Evolutionary conservation across 37 sponge, comb jelly and placozoan genomes (phyloP), one percentile per base, ranked within the genome.

Genomic region (Axinella damicornis): DNA sequence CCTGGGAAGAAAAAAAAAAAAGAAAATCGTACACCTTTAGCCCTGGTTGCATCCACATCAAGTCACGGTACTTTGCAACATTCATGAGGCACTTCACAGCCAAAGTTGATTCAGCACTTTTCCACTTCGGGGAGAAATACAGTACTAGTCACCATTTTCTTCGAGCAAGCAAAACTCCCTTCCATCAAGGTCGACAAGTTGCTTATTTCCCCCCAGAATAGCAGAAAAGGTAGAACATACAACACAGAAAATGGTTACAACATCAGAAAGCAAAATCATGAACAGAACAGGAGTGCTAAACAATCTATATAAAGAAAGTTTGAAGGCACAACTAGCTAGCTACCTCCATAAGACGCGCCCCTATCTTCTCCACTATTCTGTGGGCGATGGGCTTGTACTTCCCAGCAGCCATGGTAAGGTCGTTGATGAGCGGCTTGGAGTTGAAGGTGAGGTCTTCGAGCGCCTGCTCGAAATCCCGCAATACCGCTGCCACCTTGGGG

Each of bases 361-460:
- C 77, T 65, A 91, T 74, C 35, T 58, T 53, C 60, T 90, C 76
- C n/a, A 95, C 95, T 32, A 97, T 87, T 18, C 75, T 37, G 25
- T 84, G 35, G 1, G 89, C 99, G 40, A 80, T 77, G 2, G 66
- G 84, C 46, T 82, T 84, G 82, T 92, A 77, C 60, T 80, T 71
- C 34, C 79, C 93, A 1, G 99, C 97, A 25, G 85, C 61, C 40
- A 84, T 85, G 33, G 97, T 94, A 40, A 98, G 86, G 40, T 88
- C 82, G 41, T 96, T 93, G 11, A 98, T 98, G 40, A 94, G 68
- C n/a, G 93, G 94, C 76, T 94, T 92, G 37, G 93, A 94, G 82
- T 96, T 98, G 86, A 93, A 86, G 24, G 89, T 91, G 57, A 98
- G 89, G 32, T 90, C 97, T 36, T 89, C 87, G 57, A 98, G 81